Base-by-base conservation (phyloP, 2,113 vertebrate genomes). In the Silurus glanis region DNA sequence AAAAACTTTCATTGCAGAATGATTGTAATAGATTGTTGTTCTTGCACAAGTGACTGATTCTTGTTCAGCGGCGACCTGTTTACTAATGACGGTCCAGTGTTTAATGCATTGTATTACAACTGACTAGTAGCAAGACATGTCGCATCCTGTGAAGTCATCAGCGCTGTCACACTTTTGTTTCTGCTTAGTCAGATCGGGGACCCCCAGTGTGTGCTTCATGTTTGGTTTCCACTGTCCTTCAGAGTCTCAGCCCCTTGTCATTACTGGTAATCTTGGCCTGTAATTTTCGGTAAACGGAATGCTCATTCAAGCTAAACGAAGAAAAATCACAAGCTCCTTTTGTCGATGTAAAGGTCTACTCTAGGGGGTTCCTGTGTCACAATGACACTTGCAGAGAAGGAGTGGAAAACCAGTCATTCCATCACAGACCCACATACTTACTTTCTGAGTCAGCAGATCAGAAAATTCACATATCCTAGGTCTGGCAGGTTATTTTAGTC, bases 131-230 rank as follows among this genome's bases (percentile, higher is more conserved):
- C 59, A 2, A 6, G 55, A 62, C 66, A 37, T 5, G 56, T 72
- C 85, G 82, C 23, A 7, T 72, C 23, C 66, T n/a, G 17, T 81
- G 55, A 74, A 82, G 88, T 83, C 83, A 56, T 83, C 37, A 37
- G 37, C 37, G 13, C 53, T 83, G 64, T 84, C 76, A 86, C 72
- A 76, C 28, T 64, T 86, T 25, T 69, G 59, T 69, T 37, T 81
- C 37, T 86, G 86, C 88, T 80, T 37, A 80, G 86, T 89, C 88
- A 89, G 37, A 67, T 5, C 28, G 86, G 88, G 85, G 80, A 71
- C 83, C 88, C 88, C 86, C 86, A 37, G 6, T 25, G 66, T 83
- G 49, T 61, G 74, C 55, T 89, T 85, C 58, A 58, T 62, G 83
- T 87, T 89, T 69, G 75, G 69, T 86, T 89, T 83, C 87, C 87